A percentile compares a stretch with the other conserved stretches of the same genome.
phyloP scores from a whole-genome alignment of 2,888 invertebrate genomes.

The Belgica antarctica region DNA sequence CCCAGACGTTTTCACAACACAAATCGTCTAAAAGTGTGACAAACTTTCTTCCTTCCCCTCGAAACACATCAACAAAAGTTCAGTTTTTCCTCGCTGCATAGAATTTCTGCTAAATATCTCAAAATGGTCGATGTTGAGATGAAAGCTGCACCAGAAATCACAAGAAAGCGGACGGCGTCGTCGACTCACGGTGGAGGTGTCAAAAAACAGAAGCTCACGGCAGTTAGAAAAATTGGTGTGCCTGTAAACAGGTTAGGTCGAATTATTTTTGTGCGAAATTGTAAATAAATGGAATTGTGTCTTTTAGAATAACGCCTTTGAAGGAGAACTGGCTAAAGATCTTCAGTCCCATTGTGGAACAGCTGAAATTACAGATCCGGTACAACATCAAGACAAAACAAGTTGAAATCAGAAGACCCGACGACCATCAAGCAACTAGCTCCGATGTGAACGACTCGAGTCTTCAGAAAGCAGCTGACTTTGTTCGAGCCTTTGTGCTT shows the following conservation, averaged over 20 bases:
- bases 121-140: conserved; percentile 40
- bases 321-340: conserved; percentile 98
- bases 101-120: background rate
- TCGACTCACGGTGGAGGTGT: background rate
- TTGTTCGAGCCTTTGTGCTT: conserved; percentile 91
- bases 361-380: conserved; percentile 87
- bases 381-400: conserved; percentile 89
- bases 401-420: conserved; percentile 74
- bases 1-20: too few relatives aligned
- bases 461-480: conserved; percentile 96
- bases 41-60: too few relatives aligned
- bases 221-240: conserved; percentile 70
- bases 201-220: conserved; percentile 30
- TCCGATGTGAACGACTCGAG: conserved; percentile 83
- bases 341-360: conserved; percentile 93
- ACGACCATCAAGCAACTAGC: conserved; percentile 54
- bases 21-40: too few relatives aligned
- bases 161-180: conserved; percentile 20
- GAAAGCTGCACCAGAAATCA: conserved; percentile 7
- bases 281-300: background rate
- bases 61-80: too few relatives aligned
- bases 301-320: conserved; percentile 77
- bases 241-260: conserved; percentile 74
- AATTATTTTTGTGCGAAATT: background rate
- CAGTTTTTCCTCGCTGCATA: background rate